Base-by-base conservation (phyloP, 1,140 invertebrate species). In the Sinella curviseta region DNA sequence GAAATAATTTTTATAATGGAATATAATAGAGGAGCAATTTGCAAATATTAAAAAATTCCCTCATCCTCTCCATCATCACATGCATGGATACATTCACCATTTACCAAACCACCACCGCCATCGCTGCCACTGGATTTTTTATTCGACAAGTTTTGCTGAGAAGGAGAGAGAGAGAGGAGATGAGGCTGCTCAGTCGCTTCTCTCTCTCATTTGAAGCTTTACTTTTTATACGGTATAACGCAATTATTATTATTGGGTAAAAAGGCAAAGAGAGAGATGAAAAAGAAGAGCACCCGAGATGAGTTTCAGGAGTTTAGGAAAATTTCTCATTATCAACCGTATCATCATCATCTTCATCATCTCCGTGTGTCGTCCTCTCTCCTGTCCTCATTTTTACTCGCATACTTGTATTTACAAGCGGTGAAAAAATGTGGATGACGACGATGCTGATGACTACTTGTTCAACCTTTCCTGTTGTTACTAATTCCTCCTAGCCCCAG, bases 31-130 rank as follows among this genome's bases (percentile, higher is more conserved):
- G 36, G 48, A 77, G 39, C 30, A 54, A 81, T 81, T 81, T 81
- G 77, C 80, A 81, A 81, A 79, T 81, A 81, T 81, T 81, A 81
- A 81, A 81, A 70, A 81, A 81, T 81, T 30, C 74, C 78, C 80
- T 81, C 78, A 77, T 81, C 77, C 70, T 78, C 60, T 78, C 55
- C 78, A 75, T 54, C 36, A 57, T 54, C 36, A 57, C 16, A 55
- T 28, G 14, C 30, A 14, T 57, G n/a, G n/a, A n/a, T n/a, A n/a
- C n/a, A n/a, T n/a, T n/a, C n/a, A n/a, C 48, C 33, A 20, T 39
- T 30, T 17, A 34, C 31, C 33, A 73, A 73, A 73, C 31, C 39
- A 8, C 39, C 20, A 48, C 8, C 39, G 20, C 20, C 39, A 73
- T 31, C 35, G 36, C 36, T 54, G 48, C 39, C 70, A 26, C 8